These are phyloP conservation scores for Mus minutoides DNA, from an alignment of 2,797 vertebrate genomes.

Conservation along the genomic window DNA sequence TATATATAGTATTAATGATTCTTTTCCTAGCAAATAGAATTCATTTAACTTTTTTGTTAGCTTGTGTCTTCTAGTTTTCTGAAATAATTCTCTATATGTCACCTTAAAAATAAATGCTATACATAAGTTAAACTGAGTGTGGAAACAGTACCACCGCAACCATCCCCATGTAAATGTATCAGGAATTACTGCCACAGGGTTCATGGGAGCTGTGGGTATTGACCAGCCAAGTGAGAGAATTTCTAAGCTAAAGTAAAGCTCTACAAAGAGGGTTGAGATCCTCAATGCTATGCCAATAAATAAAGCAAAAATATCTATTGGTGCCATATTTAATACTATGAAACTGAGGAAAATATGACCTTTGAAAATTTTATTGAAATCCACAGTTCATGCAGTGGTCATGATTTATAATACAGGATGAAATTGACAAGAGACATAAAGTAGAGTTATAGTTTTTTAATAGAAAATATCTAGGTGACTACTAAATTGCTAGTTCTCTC, in stretches of 20 bases:
- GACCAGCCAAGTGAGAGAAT: not conserved
- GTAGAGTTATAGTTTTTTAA: not conserved
- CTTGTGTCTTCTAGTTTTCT: not conserved
- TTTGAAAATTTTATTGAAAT: not conserved
- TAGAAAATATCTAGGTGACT: not conserved
- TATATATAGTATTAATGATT: not conserved
- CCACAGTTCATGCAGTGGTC: not conserved
- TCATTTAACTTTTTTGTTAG: not conserved
- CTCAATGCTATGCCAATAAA: no score
- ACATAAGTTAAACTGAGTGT: not conserved
- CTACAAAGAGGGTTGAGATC: rapidly evolving
- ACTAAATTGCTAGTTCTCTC: not conserved
- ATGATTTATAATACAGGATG: not conserved
- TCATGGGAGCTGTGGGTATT: rapidly evolving
- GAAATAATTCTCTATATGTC: not conserved
- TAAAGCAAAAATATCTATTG: not conserved
- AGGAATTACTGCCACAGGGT: no score
- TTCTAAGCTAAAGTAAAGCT: not conserved
- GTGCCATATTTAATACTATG: not conserved
- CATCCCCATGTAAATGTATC: not conserved
- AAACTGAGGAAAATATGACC: not conserved
- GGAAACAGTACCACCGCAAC: no score
- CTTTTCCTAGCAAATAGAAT: not conserved
- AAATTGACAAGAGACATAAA: not conserved
- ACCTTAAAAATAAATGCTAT: not conserved